Percentiles rank a stretch among this genome's conserved stretches.
Evolutionary conservation across 35 echinoderm and acorn worm genomes (phyloP).

Genomic region (Anneissia japonica): DNA sequence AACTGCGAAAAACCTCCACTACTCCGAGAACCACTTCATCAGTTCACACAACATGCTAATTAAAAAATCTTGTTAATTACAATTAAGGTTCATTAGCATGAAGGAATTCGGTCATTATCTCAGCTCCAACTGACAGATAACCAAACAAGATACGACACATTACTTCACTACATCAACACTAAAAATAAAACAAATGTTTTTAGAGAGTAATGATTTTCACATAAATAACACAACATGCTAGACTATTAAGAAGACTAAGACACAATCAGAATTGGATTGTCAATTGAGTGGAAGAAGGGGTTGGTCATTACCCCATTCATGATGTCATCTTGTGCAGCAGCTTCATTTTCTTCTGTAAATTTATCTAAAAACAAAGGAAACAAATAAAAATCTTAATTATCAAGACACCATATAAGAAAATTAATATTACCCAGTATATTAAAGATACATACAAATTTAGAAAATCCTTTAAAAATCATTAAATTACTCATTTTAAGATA

Average conservation of each 20-base stretch:
- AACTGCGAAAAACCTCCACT: too few species aligned
- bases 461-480: too few species aligned
- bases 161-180: background rate
- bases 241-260: background rate
- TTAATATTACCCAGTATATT: too few species aligned
- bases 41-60: too few species aligned
- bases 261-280: background rate
- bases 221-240: background rate
- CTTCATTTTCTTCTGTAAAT: background rate
- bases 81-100: background rate
- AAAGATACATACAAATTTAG: too few species aligned
- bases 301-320: background rate
- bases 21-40: too few species aligned
- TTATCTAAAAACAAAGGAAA: background rate
- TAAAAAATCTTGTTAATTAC: too few species aligned
- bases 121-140: background rate
- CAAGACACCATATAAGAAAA: too few species aligned
- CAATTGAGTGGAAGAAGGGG: background rate
- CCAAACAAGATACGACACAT: background rate
- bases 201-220: background rate
- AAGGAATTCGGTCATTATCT: background rate
- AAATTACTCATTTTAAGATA: too few species aligned
- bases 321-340: background rate
- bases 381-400: too few species aligned
- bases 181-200: background rate